Base-by-base conservation (phyloP, 2,113 vertebrate species). In the Clarias magur region DNA sequence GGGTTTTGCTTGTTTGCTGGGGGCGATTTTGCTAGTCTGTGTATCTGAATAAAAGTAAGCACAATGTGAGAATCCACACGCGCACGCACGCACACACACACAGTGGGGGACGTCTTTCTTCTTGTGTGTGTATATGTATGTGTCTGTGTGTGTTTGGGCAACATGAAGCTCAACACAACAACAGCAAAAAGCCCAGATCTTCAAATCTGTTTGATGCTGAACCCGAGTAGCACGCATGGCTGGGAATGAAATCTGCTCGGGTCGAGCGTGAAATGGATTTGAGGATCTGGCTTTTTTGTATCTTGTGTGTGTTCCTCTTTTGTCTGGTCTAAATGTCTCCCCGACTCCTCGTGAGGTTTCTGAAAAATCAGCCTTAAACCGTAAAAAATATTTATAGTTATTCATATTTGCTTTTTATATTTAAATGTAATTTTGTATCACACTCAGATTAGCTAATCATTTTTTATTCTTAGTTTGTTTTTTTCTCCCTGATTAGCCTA, bases 121-220 rank as follows among this genome's bases (percentile, higher is more conserved):
- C 92, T 85, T 88, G 95, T 93, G 92, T 93, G 94, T 94, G 93
- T 92, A 91, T 91, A 63, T 83, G 48, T 83, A 27, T 27, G 67
- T 34, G 56, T 92, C 93, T 93, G 93, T 92, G 92, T 91, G 54
- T 84, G 19, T 75, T 60, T 67, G 54, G 21, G 21, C 30, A 72
- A 84, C 82, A 27, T 72, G 67, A 57, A 73, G 83, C 83, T 53
- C 54, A 15, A 84, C 83, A 84, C 16, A 79, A 59, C 16, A 78
- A 75, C 23, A 76, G 12, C 11, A 75, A 56, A 56, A 78, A n/a
- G 75, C 54, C 94, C 94, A 95, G 94, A 92, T 92, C 93, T 89
- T 95, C 94, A 95, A 95, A 95, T 95, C 95, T 94, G 95, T 97
- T 97, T 96, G 95, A 94, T 95, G 96, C 95, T 94, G 95, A 95